Conservation (phyloP, 2,888 invertebrate genomes). For the Chelonus formosanus region DNA sequence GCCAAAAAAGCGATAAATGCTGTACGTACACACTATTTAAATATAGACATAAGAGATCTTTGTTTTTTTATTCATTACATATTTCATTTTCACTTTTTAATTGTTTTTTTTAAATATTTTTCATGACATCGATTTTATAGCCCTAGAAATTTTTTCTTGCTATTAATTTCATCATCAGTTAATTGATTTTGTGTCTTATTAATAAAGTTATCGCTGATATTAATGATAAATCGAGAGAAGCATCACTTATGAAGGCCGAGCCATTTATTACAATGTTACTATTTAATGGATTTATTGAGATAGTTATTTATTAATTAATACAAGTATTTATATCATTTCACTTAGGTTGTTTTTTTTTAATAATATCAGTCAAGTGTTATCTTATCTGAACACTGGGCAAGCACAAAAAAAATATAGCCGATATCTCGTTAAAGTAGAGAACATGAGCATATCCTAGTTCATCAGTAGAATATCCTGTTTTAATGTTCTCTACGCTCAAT, state of each 20-base stretch:
- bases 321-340: background rate
- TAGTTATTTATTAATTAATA: constrained; percentile 1
- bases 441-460: constrained; percentile 16
- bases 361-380: constrained; percentile 42
- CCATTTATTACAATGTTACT: background rate
- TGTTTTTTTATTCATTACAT: too few relatives aligned
- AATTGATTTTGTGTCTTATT: too few relatives aligned
- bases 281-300: background rate
- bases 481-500: constrained; percentile 18
- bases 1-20: constrained; percentile 23
- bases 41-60: background rate
- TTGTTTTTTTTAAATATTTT: too few relatives aligned
- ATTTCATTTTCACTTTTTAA: too few relatives aligned
- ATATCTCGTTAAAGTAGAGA: constrained; percentile 6
- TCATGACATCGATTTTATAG: too few relatives aligned
- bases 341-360: constrained; percentile 29
- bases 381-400: constrained; percentile 38
- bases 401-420: constrained; percentile 35
- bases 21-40: constrained; percentile 3
- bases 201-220: too few relatives aligned
- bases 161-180: too few relatives aligned
- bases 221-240: background rate
- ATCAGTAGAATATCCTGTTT: constrained; percentile 17
- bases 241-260: constrained; percentile 33
- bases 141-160: too few relatives aligned